Percentiles rank a stretch among this genome's conserved stretches.
These are phyloP conservation scores for Barypeithes pellucidus DNA, from an alignment of 2,888 invertebrate genomes.

Conservation along the genomic window DNA sequence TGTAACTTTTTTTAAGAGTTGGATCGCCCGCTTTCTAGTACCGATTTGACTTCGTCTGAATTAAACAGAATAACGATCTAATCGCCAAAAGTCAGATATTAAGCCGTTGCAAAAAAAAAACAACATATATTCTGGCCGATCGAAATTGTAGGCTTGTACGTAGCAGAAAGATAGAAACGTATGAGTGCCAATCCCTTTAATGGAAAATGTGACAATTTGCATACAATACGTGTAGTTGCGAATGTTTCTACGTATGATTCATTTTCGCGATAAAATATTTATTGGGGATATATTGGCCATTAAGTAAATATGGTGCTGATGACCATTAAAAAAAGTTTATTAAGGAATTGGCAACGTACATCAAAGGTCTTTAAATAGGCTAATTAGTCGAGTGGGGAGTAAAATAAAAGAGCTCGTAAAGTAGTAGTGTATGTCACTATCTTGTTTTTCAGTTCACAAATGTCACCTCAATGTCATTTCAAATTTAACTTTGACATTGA, in stretches of 20 bases:
- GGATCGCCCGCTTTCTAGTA: too few species aligned
- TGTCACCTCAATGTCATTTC: too few species aligned
- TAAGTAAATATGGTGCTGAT: slow-evolving; percentile 38
- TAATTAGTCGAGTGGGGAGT: background rate
- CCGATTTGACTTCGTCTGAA: too few species aligned
- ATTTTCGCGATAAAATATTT: slow-evolving; percentile 46
- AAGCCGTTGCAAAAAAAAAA: background rate
- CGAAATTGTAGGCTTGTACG: slow-evolving; percentile 1
- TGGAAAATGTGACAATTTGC: slow-evolving; percentile 55
- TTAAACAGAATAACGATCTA: too few species aligned
- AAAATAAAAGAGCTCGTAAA: background rate
- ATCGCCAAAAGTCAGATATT: too few species aligned
- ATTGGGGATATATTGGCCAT: slow-evolving; percentile 35
- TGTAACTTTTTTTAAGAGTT: too few species aligned
- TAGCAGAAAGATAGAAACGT: slow-evolving; percentile 30
- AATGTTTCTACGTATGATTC: slow-evolving; percentile 48
- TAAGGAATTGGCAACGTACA: background rate
- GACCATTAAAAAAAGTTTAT: slow-evolving; percentile 17
- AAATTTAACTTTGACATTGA: too few species aligned
- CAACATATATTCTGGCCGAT: slow-evolving; percentile 22
- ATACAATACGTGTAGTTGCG: slow-evolving; percentile 53
- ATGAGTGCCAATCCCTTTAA: slow-evolving; percentile 35
- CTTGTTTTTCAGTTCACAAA: too few species aligned
- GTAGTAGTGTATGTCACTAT: background rate
- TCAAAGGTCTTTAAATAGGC: background rate